Evolutionary conservation across 2,113 vertebrate species (phyloP), one percentile per base, ranked within the genome.

Genomic region (Egretta garzetta): DNA sequence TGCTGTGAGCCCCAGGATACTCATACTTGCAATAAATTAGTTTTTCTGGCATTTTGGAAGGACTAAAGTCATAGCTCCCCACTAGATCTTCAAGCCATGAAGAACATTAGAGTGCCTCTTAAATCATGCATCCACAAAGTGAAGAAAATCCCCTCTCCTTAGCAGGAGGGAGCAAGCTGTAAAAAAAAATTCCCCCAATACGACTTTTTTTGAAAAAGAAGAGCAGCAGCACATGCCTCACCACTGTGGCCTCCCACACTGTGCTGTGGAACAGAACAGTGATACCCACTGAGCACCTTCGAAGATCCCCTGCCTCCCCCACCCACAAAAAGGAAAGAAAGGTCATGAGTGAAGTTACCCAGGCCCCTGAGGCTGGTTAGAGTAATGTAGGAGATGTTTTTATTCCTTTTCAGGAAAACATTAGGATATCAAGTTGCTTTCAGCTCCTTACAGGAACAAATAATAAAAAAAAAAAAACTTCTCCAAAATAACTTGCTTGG

Each of bases 131-230:
- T 8, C 55, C 50, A 41, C 24, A 7, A 37, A 55, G 45, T 3
- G 47, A 59, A 55, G 32, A 83, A 71, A 92, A 91, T 26, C 12
- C 37, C 27, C 23, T 58, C 16, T 52, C 28, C 27, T n/a, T 23
- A 45, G 55, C 53, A 56, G 28, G 43, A 72, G 26, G 19, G 43
- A 94, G 17, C 22, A 33, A 74, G 55, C 1, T 59, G 24, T 52
- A 32, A 10, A 53, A 17, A 8, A 14, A 53, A 28, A 53, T 33
- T 64, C 3, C 18, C 20, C 28, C 28, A 56, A 1, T 1, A 10
- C 0, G 12, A 5, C 3, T 79, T 22, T 8, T 50, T 3, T 32
- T 13, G 17, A 49, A 20, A 19, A 23, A 21, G 4, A 28, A 14
- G 37, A 62, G 47, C 35, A 62, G 68, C 45, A 85, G 64, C 17